These are phyloP conservation scores for Pycnomerus fuliginosus DNA, from an alignment of 2,888 invertebrate genomes.

Conservation along the genomic window DNA sequence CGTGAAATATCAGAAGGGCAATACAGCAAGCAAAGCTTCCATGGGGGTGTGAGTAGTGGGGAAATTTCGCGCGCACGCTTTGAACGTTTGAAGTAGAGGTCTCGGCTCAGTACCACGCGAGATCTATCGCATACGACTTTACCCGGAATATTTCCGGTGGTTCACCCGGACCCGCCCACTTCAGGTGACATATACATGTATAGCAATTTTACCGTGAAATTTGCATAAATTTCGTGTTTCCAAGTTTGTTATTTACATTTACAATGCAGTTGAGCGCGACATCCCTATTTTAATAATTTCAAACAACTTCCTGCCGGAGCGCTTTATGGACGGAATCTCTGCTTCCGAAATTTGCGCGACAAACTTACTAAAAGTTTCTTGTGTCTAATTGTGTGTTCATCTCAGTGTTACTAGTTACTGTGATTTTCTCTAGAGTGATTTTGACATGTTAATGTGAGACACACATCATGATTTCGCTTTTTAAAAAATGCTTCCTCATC, in stretches of 20 bases:
- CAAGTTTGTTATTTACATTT: slow-evolving; percentile 34
- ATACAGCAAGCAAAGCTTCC: slow-evolving; percentile 21
- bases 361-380: slow-evolving; percentile 33
- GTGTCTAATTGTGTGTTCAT: slow-evolving; percentile 12
- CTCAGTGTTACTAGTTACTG: slow-evolving; percentile 9
- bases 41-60: slow-evolving; percentile 31
- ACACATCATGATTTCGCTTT: slow-evolving; percentile 13
- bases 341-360: slow-evolving; percentile 13
- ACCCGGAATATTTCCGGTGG: slow-evolving; percentile 30
- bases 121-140: slow-evolving; percentile 33
- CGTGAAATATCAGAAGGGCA: slow-evolving; percentile 12
- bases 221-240: slow-evolving; percentile 32
- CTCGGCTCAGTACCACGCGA: slow-evolving; percentile 46
- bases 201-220: slow-evolving; percentile 32
- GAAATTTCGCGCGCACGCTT: slow-evolving; percentile 44
- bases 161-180: slow-evolving; percentile 42
- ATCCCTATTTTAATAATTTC: slow-evolving; percentile 23
- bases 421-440: slow-evolving; percentile 13
- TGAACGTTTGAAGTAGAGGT: slow-evolving; percentile 37
- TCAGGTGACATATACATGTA: slow-evolving; percentile 36
- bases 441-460: slow-evolving; percentile 4
- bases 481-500: slow-evolving; percentile 12
- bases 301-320: slow-evolving; percentile 20
- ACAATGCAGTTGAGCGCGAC: slow-evolving; percentile 32
- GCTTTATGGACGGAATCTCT: slow-evolving; percentile 33